Percentiles rank a stretch among this genome's conserved stretches.
Conservation (phyloP, 2,888 invertebrate species). For the Apotomis betuletana region DNA sequence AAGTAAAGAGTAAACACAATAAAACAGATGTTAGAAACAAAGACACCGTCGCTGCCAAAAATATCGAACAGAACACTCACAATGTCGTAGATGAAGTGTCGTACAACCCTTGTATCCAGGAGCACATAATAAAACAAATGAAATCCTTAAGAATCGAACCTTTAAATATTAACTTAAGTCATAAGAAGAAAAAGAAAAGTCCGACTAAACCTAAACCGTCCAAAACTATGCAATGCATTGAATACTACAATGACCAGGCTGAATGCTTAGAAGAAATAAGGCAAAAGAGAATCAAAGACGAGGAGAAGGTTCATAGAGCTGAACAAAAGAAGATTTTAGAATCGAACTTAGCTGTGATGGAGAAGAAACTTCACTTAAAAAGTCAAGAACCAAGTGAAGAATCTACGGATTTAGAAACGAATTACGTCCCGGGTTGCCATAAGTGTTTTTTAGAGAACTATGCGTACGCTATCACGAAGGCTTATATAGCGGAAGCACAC, state of each 20-base stretch:
- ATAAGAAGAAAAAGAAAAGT: conserved; percentile 69
- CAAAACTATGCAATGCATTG: conserved; percentile 73
- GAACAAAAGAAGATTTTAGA: conserved; percentile 70
- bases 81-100: conserved; percentile 63
- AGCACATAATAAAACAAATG: conserved; percentile 80
- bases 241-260: conserved; percentile 86
- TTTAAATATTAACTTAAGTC: conserved; percentile 69
- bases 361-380: conserved; percentile 65
- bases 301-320: conserved; percentile 68
- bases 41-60: conserved; percentile 71
- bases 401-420: conserved; percentile 70
- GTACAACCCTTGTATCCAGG: conserved; percentile 74
- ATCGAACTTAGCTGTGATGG: conserved; percentile 64
- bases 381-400: conserved; percentile 74
- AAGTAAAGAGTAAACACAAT: conserved; percentile 73
- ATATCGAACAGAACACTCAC: conserved; percentile 57
- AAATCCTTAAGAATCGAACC: conserved; percentile 77
- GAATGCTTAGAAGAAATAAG: conserved; percentile 83
- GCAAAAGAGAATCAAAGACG: conserved; percentile 68
- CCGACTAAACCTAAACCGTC: conserved; percentile 75
- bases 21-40: conserved; percentile 68
- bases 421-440: conserved; percentile 74
- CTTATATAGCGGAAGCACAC: conserved; percentile 72
- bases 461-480: conserved; percentile 76
- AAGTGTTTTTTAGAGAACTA: conserved; percentile 81